phyloP scores from a whole-genome alignment of 1,140 invertebrate genomes.

The Cepaea nemoralis region DNA sequence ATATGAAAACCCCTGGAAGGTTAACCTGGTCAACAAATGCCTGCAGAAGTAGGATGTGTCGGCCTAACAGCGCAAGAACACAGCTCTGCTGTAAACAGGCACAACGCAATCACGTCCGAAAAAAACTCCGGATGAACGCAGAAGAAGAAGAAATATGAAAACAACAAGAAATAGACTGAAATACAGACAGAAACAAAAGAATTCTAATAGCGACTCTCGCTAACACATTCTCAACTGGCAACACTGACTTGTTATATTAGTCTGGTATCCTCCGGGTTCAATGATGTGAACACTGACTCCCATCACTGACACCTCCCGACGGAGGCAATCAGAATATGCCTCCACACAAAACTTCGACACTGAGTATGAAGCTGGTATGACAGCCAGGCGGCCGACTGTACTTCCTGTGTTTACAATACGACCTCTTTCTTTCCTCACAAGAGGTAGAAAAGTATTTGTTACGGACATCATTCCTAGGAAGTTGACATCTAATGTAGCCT shows the following conservation, averaged over 20 bases:
- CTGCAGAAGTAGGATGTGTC: too few relatives aligned
- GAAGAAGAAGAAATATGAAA: too few relatives aligned
- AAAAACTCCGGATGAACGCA: too few relatives aligned
- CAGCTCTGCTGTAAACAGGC: too few relatives aligned
- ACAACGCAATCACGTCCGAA: too few relatives aligned
- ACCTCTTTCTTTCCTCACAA: conserved; percentile 49
- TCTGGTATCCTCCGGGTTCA: conserved; percentile 67
- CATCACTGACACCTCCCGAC: conserved; percentile 46
- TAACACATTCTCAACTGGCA: background rate
- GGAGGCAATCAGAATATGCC: conserved; percentile 51
- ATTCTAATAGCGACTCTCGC: too few relatives aligned
- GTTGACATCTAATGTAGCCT: conserved; percentile 48
- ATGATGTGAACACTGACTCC: conserved; percentile 64
- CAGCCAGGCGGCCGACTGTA: conserved; percentile 42
- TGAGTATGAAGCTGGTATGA: conserved; percentile 44
- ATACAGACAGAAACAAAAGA: too few relatives aligned
- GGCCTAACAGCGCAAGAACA: too few relatives aligned
- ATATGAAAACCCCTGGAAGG: too few relatives aligned
- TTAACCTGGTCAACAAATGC: too few relatives aligned
- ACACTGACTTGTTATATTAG: conserved; percentile 49
- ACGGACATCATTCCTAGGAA: conserved; percentile 52
- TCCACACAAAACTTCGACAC: conserved; percentile 56
- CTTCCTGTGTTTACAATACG: conserved; percentile 57
- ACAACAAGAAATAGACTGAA: too few relatives aligned
- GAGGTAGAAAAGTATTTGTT: conserved; percentile 53